phyloP scores from a whole-genome alignment of 2,113 vertebrate species.

The Megaceryle maxima region DNA sequence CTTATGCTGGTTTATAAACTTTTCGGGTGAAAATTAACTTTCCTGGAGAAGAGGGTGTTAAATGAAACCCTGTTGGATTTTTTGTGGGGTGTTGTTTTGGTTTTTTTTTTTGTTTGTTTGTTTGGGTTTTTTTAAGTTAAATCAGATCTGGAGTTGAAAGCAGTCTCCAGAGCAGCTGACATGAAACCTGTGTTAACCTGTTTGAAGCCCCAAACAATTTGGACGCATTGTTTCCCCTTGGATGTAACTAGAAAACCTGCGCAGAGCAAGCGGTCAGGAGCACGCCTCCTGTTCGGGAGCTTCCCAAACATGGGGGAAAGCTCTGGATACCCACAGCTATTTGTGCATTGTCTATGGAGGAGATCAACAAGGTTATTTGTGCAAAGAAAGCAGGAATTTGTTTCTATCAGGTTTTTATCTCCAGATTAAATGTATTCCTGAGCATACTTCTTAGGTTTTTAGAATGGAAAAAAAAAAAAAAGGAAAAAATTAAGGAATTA shows the following conservation, averaged over 20 bases:
- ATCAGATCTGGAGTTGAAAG: not conserved
- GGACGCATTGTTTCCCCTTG: conserved; percentile 12
- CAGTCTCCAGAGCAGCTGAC: conserved; percentile 34
- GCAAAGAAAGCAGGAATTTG: not conserved
- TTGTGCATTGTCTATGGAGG: not conserved
- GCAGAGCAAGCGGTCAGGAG: conserved; percentile 10
- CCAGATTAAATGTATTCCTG: not conserved
- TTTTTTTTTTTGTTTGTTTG: not conserved
- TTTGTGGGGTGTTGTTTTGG: no score
- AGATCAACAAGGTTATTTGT: not conserved
- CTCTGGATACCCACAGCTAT: not conserved
- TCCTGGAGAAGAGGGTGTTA: not conserved
- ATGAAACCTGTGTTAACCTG: not conserved
- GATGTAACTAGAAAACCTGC: not conserved
- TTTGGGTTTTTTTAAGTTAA: not conserved
- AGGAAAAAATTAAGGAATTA: not conserved
- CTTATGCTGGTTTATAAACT: not conserved
- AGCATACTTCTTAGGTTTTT: not conserved
- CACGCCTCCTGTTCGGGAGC: not conserved
- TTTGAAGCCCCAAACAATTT: not conserved
- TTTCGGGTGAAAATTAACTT: not conserved
- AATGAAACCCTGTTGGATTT: not conserved
- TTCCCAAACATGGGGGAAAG: not conserved
- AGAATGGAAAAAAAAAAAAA: not conserved
- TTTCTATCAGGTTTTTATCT: not conserved